Evolutionary conservation across 2,113 vertebrate genomes (phyloP).

Genomic region (Agapornis roseicollis): DNA sequence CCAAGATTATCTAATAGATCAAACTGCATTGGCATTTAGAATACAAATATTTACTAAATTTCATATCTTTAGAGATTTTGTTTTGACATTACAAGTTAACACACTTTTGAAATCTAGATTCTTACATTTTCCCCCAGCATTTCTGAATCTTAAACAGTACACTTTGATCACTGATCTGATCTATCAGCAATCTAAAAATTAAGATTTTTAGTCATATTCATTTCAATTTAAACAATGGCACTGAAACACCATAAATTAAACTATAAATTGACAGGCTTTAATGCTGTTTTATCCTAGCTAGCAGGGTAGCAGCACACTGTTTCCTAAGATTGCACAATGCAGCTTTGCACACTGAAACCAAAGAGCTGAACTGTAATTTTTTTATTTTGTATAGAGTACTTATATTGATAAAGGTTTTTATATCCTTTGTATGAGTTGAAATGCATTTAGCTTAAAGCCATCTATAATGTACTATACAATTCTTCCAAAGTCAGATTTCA

Average conservation of each 20-base stretch:
- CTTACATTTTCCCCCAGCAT: not conserved
- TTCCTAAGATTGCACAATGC: not conserved
- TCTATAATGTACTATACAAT: not conserved
- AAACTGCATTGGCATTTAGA: not conserved
- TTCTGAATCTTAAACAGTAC: not conserved
- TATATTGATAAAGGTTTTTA: not conserved
- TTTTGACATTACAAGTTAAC: not conserved
- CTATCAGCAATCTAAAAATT: not conserved
- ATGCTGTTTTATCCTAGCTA: not conserved
- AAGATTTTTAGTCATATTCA: not conserved
- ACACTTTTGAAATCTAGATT: not conserved
- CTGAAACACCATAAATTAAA: not conserved
- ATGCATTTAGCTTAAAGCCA: not conserved
- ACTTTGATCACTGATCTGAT: not conserved
- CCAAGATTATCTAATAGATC: not conserved
- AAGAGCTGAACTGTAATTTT: not conserved
- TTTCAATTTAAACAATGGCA: not conserved
- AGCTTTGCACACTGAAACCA: not conserved
- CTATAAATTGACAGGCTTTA: not conserved
- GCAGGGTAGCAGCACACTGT: not conserved
- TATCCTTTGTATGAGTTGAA: not conserved
- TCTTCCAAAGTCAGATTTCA: not conserved
- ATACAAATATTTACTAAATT: not conserved
- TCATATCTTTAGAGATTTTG: not conserved
- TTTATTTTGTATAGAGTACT: not conserved